These are phyloP conservation scores for Sminthurides aquaticus DNA, from an alignment of 2,888 invertebrate genomes.

Conservation along the genomic window DNA sequence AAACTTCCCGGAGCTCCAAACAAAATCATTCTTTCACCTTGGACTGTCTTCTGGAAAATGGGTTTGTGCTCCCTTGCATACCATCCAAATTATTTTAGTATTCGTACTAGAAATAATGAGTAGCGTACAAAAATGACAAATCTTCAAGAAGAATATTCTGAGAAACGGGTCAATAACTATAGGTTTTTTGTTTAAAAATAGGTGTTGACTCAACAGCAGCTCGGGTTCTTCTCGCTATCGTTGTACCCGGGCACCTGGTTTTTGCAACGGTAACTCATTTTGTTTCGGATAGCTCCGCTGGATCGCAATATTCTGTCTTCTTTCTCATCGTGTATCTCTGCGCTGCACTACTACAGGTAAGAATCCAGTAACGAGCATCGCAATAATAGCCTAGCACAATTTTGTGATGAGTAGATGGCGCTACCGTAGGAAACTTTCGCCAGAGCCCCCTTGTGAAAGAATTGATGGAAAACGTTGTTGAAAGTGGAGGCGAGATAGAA, in stretches of 20 bases:
- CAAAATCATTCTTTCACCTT: conserved; percentile 44
- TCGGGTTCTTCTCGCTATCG: conserved; percentile 46
- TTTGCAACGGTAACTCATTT: conserved; percentile 37
- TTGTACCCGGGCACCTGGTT: conserved; percentile 38
- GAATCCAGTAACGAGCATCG: neutral
- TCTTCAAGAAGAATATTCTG: neutral
- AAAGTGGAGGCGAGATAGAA: neutral
- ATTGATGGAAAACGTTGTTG: neutral
- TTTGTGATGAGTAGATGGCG: too few relatives aligned
- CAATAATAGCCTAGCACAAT: too few relatives aligned
- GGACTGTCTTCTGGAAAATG: conserved; percentile 36
- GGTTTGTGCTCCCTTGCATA: conserved; percentile 20
- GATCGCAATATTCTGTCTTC: conserved; percentile 25
- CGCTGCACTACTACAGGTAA: conserved; percentile 40
- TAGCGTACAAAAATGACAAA: too few relatives aligned
- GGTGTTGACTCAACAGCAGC: conserved; percentile 48
- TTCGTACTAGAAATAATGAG: neutral
- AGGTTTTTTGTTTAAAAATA: conserved; percentile 14
- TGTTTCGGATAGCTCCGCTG: conserved; percentile 22
- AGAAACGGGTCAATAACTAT: neutral
- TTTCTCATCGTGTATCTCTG: conserved; percentile 35
- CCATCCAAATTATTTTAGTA: neutral
- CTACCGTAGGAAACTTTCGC: neutral
- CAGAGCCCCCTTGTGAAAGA: neutral
- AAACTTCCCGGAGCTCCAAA: conserved; percentile 36